Percentiles rank a stretch among this genome's conserved stretches.
Conservation (phyloP, 2,888 invertebrate genomes). For the Nasonovia ribisnigri region DNA sequence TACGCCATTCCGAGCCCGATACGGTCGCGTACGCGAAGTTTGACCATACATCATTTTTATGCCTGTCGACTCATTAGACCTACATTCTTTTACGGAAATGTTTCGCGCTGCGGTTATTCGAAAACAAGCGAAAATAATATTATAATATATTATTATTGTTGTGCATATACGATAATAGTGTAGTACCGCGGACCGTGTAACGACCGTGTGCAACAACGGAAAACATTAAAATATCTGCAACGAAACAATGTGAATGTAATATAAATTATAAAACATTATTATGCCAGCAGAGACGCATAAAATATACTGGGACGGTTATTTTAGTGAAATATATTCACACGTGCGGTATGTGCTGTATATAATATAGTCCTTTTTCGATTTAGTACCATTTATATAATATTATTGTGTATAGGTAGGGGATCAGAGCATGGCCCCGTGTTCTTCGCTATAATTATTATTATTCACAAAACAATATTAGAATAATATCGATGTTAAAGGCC, state of each 20-base stretch:
- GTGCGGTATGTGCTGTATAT: background rate
- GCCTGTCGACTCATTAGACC: background rate
- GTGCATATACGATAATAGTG: background rate
- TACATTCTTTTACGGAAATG: background rate
- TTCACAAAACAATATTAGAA: background rate
- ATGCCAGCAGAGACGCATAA: background rate
- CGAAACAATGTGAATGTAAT: background rate
- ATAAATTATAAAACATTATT: background rate
- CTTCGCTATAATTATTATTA: background rate
- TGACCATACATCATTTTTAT: slow-evolving; percentile 2
- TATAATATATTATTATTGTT: background rate
- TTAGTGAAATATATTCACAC: background rate
- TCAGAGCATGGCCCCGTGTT: background rate
- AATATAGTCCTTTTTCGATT: background rate
- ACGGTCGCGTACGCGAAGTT: background rate
- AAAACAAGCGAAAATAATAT: background rate
- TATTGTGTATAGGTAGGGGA: background rate
- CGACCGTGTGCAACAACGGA: background rate
- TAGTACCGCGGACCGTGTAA: background rate
- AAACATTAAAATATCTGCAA: background rate
- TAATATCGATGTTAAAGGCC: background rate
- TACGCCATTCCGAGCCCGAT: background rate
- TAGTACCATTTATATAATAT: background rate
- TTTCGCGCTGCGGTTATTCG: background rate
- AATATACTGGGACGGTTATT: background rate